Evolutionary conservation across 35 echinoderm and acorn worm species (phyloP), one percentile per base, ranked within the genome.

Genomic region (Anneissia japonica): DNA sequence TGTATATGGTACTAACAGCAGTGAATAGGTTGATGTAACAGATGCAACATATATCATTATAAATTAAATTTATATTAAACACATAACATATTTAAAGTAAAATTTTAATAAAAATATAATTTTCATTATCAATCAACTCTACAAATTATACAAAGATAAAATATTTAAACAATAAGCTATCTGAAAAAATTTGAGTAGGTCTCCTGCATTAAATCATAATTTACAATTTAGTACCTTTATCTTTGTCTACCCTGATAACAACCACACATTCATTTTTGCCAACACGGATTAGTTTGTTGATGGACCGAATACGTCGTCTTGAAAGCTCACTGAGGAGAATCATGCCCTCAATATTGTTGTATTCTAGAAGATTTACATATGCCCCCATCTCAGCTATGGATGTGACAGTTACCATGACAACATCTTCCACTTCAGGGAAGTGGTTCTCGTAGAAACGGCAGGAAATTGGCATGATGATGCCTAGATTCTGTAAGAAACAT

Each of bases 301-400:
- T 99, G 23, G 96, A 99, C 31, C 96, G 86, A 76, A 99, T 99
- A 94, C 92, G 92, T 72, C 92, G 87, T 36, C 96, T 99, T 28
- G 96, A 99, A 77, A 94, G 79, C 34, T 99, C 92, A 73, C 96
- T 99, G 1, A 99, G 89, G 26, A 99, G 83, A 45, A 99, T 99
- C 96, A 99, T 99, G 39, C 96, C 96, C 41, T 99, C 92, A 30
- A 99, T 99, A 89, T 86, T 94, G 35, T 99, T 94, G 75, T 94
- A 94, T 35, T 94, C 96, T 28, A 94, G 76, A 28, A 94, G 86
- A 43, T 99, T 86, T 0, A 99, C 96, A 46, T 99, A 99, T 1
- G 96, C 96, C 4, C 96, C 96, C 96, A 99, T 99, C 80, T 99
- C 96, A 29, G 96, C 96, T 32, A 99, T 99, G 29, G 96, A 99